Conservation (phyloP, 2,888 invertebrate species). For the Tipula vernalis region DNA sequence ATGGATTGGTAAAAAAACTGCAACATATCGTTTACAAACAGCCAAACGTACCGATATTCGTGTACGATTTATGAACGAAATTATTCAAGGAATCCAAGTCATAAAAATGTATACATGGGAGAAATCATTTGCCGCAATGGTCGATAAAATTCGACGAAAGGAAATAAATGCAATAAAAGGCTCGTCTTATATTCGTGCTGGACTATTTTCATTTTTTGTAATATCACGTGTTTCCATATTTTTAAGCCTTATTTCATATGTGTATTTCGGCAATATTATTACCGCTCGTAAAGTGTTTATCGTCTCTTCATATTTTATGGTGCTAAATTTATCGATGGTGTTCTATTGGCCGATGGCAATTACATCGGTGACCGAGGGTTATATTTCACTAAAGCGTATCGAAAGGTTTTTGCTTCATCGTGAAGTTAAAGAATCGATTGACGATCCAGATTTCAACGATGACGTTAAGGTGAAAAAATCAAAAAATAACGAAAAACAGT, state of each 20-base stretch:
- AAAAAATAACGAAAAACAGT: background rate
- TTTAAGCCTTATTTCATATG: conserved; percentile 56
- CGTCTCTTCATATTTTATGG: conserved; percentile 68
- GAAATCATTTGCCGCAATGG: conserved; percentile 58
- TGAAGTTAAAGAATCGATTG: conserved; percentile 20
- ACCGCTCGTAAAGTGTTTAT: conserved; percentile 68
- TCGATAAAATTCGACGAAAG: conserved; percentile 58
- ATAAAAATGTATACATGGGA: conserved; percentile 90
- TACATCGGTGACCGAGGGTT: conserved; percentile 60
- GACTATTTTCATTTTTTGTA: conserved; percentile 58
- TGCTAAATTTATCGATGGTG: conserved; percentile 62
- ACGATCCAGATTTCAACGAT: background rate
- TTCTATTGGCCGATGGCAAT: conserved; percentile 71
- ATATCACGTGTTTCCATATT: conserved; percentile 70
- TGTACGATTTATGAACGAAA: conserved; percentile 80
- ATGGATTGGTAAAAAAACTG: conserved; percentile 55
- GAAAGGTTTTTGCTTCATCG: conserved; percentile 46
- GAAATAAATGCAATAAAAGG: conserved; percentile 55
- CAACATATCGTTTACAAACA: conserved; percentile 51
- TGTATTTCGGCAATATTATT: conserved; percentile 48
- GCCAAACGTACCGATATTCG: conserved; percentile 73
- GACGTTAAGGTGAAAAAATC: background rate
- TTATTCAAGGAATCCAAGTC: conserved; percentile 69
- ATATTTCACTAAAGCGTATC: conserved; percentile 58
- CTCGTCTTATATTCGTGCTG: conserved; percentile 53